A percentile compares a stretch with the other conserved stretches of the same genome.
Evolutionary conservation across 2,113 vertebrate genomes (phyloP).

Genomic region (Calyptomena viridis): DNA sequence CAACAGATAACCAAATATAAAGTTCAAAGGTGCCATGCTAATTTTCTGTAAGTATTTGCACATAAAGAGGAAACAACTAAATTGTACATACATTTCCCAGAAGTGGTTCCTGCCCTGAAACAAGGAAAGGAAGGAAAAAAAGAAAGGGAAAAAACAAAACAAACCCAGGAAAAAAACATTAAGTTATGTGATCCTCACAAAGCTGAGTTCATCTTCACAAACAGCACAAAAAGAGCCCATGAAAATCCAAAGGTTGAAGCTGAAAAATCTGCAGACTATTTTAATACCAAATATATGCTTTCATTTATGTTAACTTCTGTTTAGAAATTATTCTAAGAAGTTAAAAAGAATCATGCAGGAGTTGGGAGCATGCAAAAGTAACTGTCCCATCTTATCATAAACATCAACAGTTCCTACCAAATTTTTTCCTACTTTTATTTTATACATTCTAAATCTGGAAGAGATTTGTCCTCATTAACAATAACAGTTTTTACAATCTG

Average conservation of each 20-base stretch:
- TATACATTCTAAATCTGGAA: background rate
- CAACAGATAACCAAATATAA: background rate
- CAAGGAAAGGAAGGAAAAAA: background rate
- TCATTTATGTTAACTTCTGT: background rate
- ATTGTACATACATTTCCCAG: background rate
- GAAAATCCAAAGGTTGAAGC: background rate
- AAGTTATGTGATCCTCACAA: background rate
- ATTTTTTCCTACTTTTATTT: background rate
- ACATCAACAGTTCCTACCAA: background rate
- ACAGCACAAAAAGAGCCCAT: background rate
- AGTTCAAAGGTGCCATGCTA: background rate
- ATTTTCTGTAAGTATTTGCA: background rate
- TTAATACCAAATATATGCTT: background rate
- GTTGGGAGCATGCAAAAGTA: background rate
- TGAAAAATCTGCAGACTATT: background rate
- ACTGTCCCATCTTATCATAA: background rate
- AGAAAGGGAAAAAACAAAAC: rapidly evolving
- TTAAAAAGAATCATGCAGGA: background rate
- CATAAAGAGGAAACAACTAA: background rate
- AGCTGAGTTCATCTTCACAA: background rate
- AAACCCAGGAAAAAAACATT: background rate
- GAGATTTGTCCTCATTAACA: background rate
- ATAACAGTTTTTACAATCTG: background rate
- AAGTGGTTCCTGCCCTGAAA: background rate
- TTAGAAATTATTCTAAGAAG: background rate